Evolutionary conservation across 2,113 vertebrate genomes (phyloP).

Genomic region (Chunga burmeisteri): DNA sequence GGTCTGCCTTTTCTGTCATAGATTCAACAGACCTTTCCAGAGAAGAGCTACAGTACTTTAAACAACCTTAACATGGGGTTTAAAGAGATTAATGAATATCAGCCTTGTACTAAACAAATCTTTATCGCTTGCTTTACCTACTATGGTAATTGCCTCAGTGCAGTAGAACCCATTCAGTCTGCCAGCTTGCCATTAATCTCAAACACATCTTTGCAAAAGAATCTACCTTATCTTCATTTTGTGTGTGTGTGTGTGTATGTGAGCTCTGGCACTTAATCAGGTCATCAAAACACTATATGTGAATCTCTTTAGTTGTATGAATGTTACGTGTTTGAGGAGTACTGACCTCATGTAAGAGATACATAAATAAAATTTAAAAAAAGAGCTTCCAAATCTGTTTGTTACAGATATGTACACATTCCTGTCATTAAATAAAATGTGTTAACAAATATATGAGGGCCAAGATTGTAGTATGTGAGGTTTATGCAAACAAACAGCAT

Average conservation of each 20-base stretch:
- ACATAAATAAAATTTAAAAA: background rate
- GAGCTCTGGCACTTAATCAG: conserved; percentile 6
- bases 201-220: conserved; percentile 49
- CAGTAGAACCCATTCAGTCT: conserved; percentile 9
- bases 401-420: background rate
- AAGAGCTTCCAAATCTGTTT: background rate
- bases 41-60: conserved; percentile 67
- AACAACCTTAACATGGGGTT: conserved; percentile 64
- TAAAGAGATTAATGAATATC: conserved; percentile 72
- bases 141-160: conserved; percentile 44
- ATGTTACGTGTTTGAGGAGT: background rate
- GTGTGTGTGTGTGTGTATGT: background rate
- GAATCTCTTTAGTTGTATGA: background rate
- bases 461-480: background rate
- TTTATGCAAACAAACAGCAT: background rate
- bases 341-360: background rate
- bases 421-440: background rate
- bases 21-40: conserved; percentile 68
- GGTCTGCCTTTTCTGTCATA: conserved; percentile 68
- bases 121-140: conserved; percentile 50
- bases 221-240: conserved; percentile 25
- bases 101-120: conserved; percentile 63
- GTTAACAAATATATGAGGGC: background rate
- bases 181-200: conserved; percentile 52
- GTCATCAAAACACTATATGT: background rate